Base-by-base conservation (phyloP, 2,113 vertebrate genomes). In the Dasypus novemcinctus region DNA sequence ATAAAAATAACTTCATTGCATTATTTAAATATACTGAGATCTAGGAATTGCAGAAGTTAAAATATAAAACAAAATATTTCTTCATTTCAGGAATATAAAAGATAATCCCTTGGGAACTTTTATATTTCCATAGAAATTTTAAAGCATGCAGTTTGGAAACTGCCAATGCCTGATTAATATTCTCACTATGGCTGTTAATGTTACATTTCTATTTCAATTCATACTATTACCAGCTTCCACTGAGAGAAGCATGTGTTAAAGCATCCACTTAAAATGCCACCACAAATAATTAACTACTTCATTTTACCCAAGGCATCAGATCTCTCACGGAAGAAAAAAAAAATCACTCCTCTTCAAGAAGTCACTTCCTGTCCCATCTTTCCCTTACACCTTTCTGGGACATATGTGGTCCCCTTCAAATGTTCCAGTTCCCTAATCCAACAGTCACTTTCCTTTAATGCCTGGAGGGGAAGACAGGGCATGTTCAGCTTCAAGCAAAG, bases 81-180 rank as follows among this genome's bases (percentile, higher is more conserved):
- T 88, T 84, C 59, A 81, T 89, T 89, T 94, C 54, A 63, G 43
- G 83, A 90, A 71, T 59, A 85, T 46, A 72, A 57, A 69, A 82
- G n/a, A 64, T 38, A 80, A 31, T 61, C 33, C 29, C 20, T 54
- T 82, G 25, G 27, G 23, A 96, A 52, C 7, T 63, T 11, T 21
- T 64, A n/a, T 9, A 57, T 95, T 94, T 52, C 52, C 76, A 59
- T 23, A 85, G 83, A 83, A 87, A 74, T 17, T 38, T 89, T 68
- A 46, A 84, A 91, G 36, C 38, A n/a, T 33, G 41, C 25, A 61
- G 25, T 81, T 25, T 68, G 33, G 71, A 79, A 80, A 33, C 25
- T 81, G 46, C 41, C 61, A 88, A 3, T 21, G 29, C 13, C 64
- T 23, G 82, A 36, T 82, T 64, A 54, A n/a, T 64, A 20, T 85